phyloP scores from a whole-genome alignment of 2,888 invertebrate genomes.

The Heliconius ismenius region DNA sequence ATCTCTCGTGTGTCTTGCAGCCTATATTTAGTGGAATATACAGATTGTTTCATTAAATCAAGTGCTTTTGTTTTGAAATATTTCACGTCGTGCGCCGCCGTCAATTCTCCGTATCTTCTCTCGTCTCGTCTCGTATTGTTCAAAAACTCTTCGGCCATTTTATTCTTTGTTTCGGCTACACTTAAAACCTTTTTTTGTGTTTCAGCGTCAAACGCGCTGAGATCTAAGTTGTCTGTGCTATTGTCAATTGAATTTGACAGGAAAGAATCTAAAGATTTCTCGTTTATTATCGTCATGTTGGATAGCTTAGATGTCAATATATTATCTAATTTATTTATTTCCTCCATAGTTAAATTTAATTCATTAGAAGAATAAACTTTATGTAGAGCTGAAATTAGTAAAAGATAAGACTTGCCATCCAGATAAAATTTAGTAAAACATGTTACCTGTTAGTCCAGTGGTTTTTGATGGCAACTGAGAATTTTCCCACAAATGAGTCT shows the following conservation, averaged over 20 bases:
- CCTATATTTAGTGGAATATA: slow-evolving; percentile 51
- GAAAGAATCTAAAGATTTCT: background rate
- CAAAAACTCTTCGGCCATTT: slow-evolving; percentile 17
- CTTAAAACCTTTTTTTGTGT: slow-evolving; percentile 43
- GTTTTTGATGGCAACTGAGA: too few relatives aligned
- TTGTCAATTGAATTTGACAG: slow-evolving; percentile 13
- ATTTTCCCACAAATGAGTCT: too few relatives aligned
- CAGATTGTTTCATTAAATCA: slow-evolving; percentile 52
- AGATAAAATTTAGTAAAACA: background rate
- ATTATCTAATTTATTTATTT: background rate
- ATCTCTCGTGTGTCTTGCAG: slow-evolving; percentile 45
- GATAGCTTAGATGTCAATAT: slow-evolving; percentile 3
- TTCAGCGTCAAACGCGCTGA: slow-evolving; percentile 44
- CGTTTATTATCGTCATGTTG: background rate
- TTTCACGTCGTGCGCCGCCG: background rate
- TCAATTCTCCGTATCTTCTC: background rate
- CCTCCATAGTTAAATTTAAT: background rate
- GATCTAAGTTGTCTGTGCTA: slow-evolving; percentile 4
- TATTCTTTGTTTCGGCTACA: slow-evolving; percentile 36
- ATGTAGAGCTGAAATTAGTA: slow-evolving; percentile 27
- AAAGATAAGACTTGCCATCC: background rate
- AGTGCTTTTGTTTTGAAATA: slow-evolving; percentile 39
- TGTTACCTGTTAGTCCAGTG: too few relatives aligned
- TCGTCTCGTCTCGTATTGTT: slow-evolving; percentile 9
- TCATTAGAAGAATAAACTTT: background rate